Base-by-base conservation (phyloP, 2,888 invertebrate species). In the Villa cingulata region DNA sequence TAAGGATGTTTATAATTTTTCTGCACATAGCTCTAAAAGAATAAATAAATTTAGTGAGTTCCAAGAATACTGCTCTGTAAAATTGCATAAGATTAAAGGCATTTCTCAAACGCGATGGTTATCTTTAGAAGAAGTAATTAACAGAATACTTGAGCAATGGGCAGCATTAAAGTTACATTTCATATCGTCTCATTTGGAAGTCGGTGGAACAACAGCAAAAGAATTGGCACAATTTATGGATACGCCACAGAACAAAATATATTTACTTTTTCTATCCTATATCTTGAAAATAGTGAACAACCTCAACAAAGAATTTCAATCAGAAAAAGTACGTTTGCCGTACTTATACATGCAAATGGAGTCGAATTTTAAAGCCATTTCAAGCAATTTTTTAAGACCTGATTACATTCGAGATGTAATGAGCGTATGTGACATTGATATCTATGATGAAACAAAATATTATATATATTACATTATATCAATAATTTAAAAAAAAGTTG, bases 1-100 rank as follows among this genome's bases (percentile, higher is more conserved):
- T 17, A 51, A 54, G 36, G 51, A 53, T 39, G 50, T 59, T 37
- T 55, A 54, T 44, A 53, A 48, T 29, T 58, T 54, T 53, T 57
- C 59, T 41, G 46, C 54, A 16, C 47, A 58, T 38, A 60, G 61
- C 52, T 45, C 53, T 19, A 60, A 61, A 53, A 47, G 59, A 46
- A 43, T 51, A 18, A 45, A 37, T 4, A 52, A 54, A 18, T 54
- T 55, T 32, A 47, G 53, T 45, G 51, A 58, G 46, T 61, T 54
- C 49, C 60, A 60, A 49, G 46, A 38, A 5, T 59, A 58, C 51
- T 51, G 53, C 7, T 38, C 57, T 32, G 45, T 54, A 10, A 51
- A 56, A 48, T 54, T 54, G 1, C 57, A 59, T 37, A 58, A 58
- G 53, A 46, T 61, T 12, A 45, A 61, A 15, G 51, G 52, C 29